Percentiles rank a stretch among this genome's conserved stretches.
These are phyloP conservation scores for Vulpes lagopus DNA, from an alignment of 2,113 vertebrate species.

Conservation along the genomic window DNA sequence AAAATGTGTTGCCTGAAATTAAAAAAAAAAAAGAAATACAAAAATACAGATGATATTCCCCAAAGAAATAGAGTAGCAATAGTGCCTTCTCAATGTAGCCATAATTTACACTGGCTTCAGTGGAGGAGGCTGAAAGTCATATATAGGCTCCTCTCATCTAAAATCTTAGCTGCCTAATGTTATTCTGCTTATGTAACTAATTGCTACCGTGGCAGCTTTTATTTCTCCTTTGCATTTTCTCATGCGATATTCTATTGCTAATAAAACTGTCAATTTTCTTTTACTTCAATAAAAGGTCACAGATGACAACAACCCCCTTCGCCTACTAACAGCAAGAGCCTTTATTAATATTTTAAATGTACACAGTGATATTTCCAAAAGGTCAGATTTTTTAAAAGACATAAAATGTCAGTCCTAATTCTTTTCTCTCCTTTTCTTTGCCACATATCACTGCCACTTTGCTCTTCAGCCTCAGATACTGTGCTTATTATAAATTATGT, in stretches of 20 bases:
- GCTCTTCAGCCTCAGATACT: constrained; percentile 69
- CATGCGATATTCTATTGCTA: constrained; percentile 82
- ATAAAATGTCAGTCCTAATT: constrained; percentile 89
- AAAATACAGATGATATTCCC: background rate
- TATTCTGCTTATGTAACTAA: constrained; percentile 79
- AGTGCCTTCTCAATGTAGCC: background rate
- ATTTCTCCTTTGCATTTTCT: constrained; percentile 78
- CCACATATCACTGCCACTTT: constrained; percentile 57
- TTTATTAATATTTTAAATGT: constrained; percentile 98
- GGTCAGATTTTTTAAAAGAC: constrained; percentile 94
- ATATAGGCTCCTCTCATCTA: background rate
- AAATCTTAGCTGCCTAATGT: constrained; percentile 72
- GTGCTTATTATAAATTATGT: constrained; percentile 81
- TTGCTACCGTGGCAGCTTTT: constrained; percentile 80
- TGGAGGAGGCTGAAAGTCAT: constrained; percentile 49
- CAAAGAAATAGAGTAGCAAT: background rate
- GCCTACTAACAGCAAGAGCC: constrained; percentile 88
- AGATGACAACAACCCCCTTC: constrained; percentile 86
- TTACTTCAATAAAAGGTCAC: constrained; percentile 90
- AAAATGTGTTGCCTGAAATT: background rate
- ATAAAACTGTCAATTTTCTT: constrained; percentile 91
- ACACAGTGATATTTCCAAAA: constrained; percentile 98
- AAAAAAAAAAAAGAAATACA: background rate
- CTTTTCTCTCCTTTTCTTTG: constrained; percentile 63
- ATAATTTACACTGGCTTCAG: constrained; percentile 34